phyloP scores from a whole-genome alignment of 2,888 invertebrate species.

The Ypsolopha sequella region DNA sequence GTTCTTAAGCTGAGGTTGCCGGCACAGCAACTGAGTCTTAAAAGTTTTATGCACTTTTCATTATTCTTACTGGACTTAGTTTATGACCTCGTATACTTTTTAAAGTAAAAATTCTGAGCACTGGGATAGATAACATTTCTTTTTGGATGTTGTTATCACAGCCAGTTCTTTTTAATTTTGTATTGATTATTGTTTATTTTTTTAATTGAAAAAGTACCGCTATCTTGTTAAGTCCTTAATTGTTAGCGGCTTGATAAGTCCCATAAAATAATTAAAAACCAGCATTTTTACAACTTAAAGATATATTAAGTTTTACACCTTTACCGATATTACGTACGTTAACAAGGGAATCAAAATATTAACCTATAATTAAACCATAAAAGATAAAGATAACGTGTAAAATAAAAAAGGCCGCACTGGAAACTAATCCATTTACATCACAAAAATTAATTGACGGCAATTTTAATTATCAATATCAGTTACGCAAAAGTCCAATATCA shows the following conservation, averaged over 20 bases:
- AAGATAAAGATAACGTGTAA: slow-evolving; percentile 48
- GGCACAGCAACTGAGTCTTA: no score
- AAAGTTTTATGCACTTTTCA: no score
- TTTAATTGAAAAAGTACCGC: not conserved
- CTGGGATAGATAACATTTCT: no score
- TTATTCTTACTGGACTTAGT: no score
- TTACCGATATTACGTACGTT: slow-evolving; percentile 29
- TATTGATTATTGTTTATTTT: not conserved
- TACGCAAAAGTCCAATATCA: slow-evolving; percentile 22
- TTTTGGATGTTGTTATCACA: no score
- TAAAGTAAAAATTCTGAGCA: no score
- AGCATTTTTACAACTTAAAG: slow-evolving; percentile 5
- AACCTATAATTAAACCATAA: slow-evolving; percentile 64
- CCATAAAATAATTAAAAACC: slow-evolving; percentile 4
- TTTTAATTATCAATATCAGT: slow-evolving; percentile 60
- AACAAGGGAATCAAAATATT: slow-evolving; percentile 28
- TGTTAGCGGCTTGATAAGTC: slow-evolving; percentile 1
- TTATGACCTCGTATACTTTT: no score
- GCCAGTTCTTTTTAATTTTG: no score
- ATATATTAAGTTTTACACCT: slow-evolving; percentile 40
- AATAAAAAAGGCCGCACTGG: slow-evolving; percentile 41
- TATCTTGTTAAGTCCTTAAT: slow-evolving; percentile 4
- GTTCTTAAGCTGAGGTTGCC: not conserved
- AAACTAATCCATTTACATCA: slow-evolving; percentile 35
- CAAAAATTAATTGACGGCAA: slow-evolving; percentile 46